Evolutionary conservation across 1,140 invertebrate genomes (phyloP), one percentile per base, ranked within the genome.

Genomic region (Drosophila quadrilineata): DNA sequence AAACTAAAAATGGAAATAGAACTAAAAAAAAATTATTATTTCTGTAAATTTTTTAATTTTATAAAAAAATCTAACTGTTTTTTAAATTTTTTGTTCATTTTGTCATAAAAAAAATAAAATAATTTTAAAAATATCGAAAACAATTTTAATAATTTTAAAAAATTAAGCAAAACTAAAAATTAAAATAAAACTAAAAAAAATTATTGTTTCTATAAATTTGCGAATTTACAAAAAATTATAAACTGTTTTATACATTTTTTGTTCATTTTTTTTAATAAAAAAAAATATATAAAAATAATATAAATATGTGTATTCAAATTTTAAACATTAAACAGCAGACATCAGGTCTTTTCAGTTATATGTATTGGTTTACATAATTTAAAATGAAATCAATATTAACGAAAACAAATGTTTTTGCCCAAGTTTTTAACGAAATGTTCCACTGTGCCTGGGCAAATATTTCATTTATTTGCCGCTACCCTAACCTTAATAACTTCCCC

Each of bases 401-500:
- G n/a, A n/a, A n/a, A n/a, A n/a, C n/a, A n/a, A n/a, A 6, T 31
- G 5, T 3, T 29, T 12, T 16, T 16, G 3, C 21, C 3, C 14
- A 10, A 6, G 2, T 33, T 4, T 6, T 4, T 38, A 8, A 28
- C 8, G 16, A 21, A 12, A 26, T 36, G 43, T 53, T 0, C 56
- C 63, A 66, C 63, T 66, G 63, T 66, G 71, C 64, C 35, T 17
- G 36, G 45, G 57, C 60, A 87, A 87, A 82, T 71, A 87, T 87
- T 87, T 80, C 73, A 87, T 72, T 77, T 82, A 87, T 87, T 82
- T 68, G 50, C 54, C 54, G 36, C 53, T n/a, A 24, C 17, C 36
- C 50, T 24, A 48, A 29, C 36, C 65, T 50, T 66, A 69, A 75
- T 64, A 57, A 43, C 54, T 26, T 6, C n/a, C n/a, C n/a, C n/a